Conservation (phyloP, 2,888 invertebrate species). For the Eulithis prunata region DNA sequence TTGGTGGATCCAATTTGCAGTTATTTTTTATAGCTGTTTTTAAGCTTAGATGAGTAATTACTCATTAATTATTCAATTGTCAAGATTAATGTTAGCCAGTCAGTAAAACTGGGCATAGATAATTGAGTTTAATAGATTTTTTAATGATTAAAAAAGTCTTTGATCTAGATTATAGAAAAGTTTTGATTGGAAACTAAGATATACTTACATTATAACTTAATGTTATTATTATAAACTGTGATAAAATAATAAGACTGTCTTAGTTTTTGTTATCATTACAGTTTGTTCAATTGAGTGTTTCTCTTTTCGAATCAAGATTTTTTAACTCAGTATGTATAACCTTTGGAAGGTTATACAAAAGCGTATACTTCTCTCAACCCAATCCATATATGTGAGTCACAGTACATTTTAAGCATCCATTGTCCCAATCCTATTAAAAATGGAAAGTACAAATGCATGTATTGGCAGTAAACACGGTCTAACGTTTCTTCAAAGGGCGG, state of each 20-base stretch:
- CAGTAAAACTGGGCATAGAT: neutral
- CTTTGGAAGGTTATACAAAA: too few relatives aligned
- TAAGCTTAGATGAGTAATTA: neutral
- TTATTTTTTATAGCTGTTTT: neutral
- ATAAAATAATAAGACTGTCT: neutral
- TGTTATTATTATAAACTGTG: too few relatives aligned
- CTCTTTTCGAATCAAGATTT: too few relatives aligned
- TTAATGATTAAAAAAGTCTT: neutral
- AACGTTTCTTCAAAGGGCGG: conserved; percentile 59
- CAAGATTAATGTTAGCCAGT: neutral
- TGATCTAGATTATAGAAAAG: too few relatives aligned
- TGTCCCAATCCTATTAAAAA: conserved; percentile 14
- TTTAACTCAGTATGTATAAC: too few relatives aligned
- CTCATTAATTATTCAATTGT: neutral
- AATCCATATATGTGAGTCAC: too few relatives aligned
- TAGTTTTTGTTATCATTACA: neutral
- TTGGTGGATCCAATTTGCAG: conserved; percentile 8
- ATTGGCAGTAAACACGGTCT: conserved; percentile 48
- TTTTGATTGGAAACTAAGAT: too few relatives aligned
- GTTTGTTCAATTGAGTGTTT: neutral
- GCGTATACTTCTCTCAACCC: too few relatives aligned
- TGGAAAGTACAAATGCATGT: conserved; percentile 38
- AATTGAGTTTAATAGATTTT: neutral
- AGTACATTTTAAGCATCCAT: too few relatives aligned
- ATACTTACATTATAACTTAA: too few relatives aligned